A percentile compares a stretch with the other conserved stretches of the same genome.
Conservation (phyloP, 2,113 vertebrate species). For the Neopipo cinnamomea region DNA sequence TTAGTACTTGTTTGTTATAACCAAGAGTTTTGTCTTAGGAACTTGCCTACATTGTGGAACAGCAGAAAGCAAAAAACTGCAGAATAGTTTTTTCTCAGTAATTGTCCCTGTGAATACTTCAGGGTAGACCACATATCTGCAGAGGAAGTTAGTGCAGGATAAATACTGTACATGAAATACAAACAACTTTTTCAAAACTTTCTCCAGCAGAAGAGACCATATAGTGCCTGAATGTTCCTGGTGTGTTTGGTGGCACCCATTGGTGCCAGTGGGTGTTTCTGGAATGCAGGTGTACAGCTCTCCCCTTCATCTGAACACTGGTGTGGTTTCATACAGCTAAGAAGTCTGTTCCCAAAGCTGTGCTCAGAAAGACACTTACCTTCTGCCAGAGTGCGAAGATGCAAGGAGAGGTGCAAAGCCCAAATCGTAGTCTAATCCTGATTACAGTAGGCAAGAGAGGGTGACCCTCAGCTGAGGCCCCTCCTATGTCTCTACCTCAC, state of each 20-base stretch:
- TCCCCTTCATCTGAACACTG: not conserved
- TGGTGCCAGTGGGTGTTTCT: not conserved
- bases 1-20: not conserved
- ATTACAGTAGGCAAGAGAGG: not conserved
- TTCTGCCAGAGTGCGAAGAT: not conserved
- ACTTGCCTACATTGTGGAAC: not conserved
- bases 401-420: not conserved
- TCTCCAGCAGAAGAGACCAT: not conserved
- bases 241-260: not conserved
- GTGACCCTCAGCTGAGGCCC: not conserved
- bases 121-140: not conserved
- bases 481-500: too few relatives aligned
- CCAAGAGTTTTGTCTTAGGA: not conserved
- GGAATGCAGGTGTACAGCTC: not conserved
- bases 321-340: not conserved
- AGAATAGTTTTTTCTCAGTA: not conserved
- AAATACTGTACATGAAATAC: not conserved
- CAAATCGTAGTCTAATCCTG: not conserved
- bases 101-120: not conserved
- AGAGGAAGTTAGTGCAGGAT: not conserved
- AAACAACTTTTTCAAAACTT: not conserved
- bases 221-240: not conserved
- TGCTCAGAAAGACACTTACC: not conserved
- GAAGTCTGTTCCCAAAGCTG: not conserved
- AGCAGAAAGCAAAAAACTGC: not conserved